Evolutionary conservation across 2,113 vertebrate genomes (phyloP).

Genomic region (Oncorhynchus gorbuscha): DNA sequence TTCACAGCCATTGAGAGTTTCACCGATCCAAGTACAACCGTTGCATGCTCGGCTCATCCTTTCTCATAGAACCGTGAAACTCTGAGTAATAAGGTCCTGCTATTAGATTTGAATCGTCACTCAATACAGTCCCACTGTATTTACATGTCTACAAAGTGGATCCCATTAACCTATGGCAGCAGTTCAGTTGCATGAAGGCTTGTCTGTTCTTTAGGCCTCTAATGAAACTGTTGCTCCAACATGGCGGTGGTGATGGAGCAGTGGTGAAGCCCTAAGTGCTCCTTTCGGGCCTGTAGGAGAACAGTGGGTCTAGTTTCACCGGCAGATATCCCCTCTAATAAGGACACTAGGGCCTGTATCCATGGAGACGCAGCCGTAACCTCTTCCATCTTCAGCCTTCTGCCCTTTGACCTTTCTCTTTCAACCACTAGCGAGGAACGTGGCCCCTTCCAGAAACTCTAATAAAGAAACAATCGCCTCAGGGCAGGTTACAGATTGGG

Average conservation of each 20-base stretch:
- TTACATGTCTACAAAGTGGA: too few relatives aligned
- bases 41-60: too few relatives aligned
- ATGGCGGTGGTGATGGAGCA: conserved; percentile 24
- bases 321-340: conserved; percentile 32
- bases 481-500: background rate
- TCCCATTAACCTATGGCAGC: too few relatives aligned
- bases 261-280: conserved; percentile 11
- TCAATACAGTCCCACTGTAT: too few relatives aligned
- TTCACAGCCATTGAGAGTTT: too few relatives aligned
- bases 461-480: background rate
- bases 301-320: conserved; percentile 19
- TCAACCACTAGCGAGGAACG: background rate
- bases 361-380: background rate
- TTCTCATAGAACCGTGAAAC: background rate
- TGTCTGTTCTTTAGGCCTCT: background rate
- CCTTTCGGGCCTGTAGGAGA: background rate
- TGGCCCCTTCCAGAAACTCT: background rate
- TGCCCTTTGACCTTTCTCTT: background rate
- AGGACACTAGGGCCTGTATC: conserved; percentile 9
- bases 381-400: background rate
- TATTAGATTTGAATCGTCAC: background rate
- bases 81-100: background rate
- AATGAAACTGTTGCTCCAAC: conserved; percentile 11
- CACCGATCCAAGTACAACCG: too few relatives aligned
- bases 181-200: too few relatives aligned